Percentiles rank a stretch among this genome's conserved stretches.
Conservation (phyloP, 1,140 invertebrate genomes). For the Lethrus apterus region DNA sequence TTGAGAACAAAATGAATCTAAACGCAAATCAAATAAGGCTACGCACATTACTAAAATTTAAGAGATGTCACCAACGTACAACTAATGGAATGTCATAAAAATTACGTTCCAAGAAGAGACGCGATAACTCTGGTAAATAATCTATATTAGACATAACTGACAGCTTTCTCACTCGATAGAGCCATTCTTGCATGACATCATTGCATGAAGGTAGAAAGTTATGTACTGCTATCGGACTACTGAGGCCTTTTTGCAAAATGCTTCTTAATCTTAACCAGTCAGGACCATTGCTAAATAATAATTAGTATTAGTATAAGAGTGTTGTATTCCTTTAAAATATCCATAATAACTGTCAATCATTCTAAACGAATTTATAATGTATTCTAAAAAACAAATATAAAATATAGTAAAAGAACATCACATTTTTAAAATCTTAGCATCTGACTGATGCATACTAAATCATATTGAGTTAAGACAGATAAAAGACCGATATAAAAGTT, state of each 20-base stretch:
- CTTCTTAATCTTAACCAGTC: slow-evolving; percentile 75
- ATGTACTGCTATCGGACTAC: slow-evolving; percentile 60
- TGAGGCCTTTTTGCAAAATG: slow-evolving; percentile 71
- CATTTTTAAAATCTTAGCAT: too few relatives aligned
- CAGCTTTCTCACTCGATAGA: slow-evolving; percentile 31
- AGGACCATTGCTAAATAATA: slow-evolving; percentile 73
- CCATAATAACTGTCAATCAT: too few relatives aligned
- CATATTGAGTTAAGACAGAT: background rate
- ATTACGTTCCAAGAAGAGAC: slow-evolving; percentile 73
- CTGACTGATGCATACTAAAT: too few relatives aligned
- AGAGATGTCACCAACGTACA: slow-evolving; percentile 1
- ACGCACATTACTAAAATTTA: slow-evolving; percentile 58
- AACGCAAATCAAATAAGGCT: slow-evolving; percentile 57
- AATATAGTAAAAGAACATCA: too few relatives aligned
- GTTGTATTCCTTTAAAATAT: too few relatives aligned
- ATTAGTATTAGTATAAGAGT: too few relatives aligned
- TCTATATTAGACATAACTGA: slow-evolving; percentile 44
- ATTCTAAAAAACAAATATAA: too few relatives aligned
- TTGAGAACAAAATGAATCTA: slow-evolving; percentile 54
- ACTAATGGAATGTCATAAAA: slow-evolving; percentile 19
- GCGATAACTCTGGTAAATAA: slow-evolving; percentile 61
- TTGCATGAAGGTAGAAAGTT: slow-evolving; percentile 58
- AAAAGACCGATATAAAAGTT: too few relatives aligned
- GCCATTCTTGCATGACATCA: slow-evolving; percentile 52
- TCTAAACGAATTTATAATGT: too few relatives aligned